Conservation (phyloP, 2,113 vertebrate genomes). For the Actinemys pallida region DNA sequence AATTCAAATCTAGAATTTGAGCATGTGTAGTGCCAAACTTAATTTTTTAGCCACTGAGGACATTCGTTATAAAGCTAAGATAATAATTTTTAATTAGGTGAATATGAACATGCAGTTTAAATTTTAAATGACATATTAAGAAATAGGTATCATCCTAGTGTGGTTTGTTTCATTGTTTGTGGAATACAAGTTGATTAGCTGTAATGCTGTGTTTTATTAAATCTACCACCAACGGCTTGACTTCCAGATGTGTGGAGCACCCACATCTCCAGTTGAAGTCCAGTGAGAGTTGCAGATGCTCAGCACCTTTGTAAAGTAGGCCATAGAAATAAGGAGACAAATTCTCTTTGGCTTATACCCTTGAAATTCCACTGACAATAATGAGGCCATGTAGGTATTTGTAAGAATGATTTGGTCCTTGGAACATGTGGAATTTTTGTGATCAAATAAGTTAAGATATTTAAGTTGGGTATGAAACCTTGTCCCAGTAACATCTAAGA, state of each 20-base stretch:
- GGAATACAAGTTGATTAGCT: background rate
- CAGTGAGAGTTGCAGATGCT: background rate
- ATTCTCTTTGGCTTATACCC: background rate
- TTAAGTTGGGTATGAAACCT: background rate
- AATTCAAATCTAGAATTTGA: background rate
- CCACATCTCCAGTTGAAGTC: background rate
- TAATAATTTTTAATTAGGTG: accelerated
- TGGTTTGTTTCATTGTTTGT: background rate
- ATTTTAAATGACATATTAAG: background rate
- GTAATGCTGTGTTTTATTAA: background rate
- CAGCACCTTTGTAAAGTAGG: background rate
- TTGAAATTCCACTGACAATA: slow-evolving; percentile 19
- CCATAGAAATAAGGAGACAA: background rate
- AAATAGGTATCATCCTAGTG: background rate
- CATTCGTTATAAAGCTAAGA: background rate
- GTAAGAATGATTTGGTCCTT: background rate
- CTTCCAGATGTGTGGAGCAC: background rate
- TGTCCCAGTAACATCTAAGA: background rate
- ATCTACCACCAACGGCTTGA: background rate
- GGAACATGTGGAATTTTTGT: background rate
- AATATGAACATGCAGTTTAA: background rate
- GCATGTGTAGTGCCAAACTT: background rate
- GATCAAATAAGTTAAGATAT: background rate
- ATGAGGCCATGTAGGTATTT: background rate
- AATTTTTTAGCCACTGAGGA: background rate